Base-by-base conservation (phyloP, 2,113 vertebrate genomes). In the Symphodus melops region DNA sequence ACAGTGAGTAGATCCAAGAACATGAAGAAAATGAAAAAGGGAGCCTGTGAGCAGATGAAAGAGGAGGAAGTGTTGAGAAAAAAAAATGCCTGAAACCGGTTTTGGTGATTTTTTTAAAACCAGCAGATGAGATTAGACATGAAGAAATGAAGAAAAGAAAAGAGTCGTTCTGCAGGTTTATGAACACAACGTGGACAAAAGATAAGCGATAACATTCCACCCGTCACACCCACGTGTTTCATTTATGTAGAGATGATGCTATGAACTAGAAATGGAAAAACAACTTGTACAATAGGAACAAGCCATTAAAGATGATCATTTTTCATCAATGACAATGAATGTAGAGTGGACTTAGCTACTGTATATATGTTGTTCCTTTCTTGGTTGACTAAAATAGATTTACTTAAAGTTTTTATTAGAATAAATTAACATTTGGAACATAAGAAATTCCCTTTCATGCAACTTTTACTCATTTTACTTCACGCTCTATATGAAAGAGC, bases 1-100 rank as follows among this genome's bases (percentile, higher is more conserved):
- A 71, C 52, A 86, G 94, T 95, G 66, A 94, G 93, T 86, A 11
- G n/a, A 49, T 53, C 20, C 25, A 21, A 17, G 33, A 55, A 28
- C 13, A 3, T 14, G 5, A 13, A 21, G 39, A 67, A 33, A 5
- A 4, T 33, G 36, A 23, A 56, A 56, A 41, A 55, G 36, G 7
- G n/a, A 42, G 16, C 0, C 12, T 37, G 10, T 44, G 19, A 9
- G 13, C 5, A 23, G 28, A 33, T 33, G 28, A 33, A 33, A 33
- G n/a, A 66, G 4, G 12, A 42, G 6, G 11, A 74, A 66, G 49
- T 46, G 20, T 3, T 8, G 58, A n/a, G 1, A 7, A 19, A 8
- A 7, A 19, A 8, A 28, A 17, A 28, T 66, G 25, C 2, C 49
- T 71, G 17, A 65, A 86, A 90, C 86, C 9, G 36, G 84, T 91